Percentiles rank a stretch among this genome's conserved stretches.
phyloP scores from a whole-genome alignment of 2,113 vertebrate species.

The Alligator sinensis region DNA sequence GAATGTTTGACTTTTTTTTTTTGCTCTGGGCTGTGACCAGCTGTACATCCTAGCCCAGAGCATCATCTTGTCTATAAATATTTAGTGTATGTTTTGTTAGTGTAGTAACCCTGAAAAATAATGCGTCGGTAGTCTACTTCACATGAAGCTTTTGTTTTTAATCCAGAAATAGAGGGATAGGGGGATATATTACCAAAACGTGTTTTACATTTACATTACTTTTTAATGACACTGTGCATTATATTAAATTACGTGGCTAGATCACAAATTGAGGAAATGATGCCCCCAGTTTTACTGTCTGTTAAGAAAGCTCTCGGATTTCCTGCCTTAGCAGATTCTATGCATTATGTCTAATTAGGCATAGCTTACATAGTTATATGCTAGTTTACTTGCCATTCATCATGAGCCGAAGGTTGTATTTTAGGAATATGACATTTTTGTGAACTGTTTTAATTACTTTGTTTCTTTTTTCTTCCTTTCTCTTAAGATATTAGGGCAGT shows the following conservation, averaged over 20 bases:
- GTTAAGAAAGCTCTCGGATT: constrained; percentile 12
- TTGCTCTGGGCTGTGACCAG: background rate
- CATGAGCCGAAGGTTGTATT: constrained; percentile 28
- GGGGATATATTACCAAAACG: no score
- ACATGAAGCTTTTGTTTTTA: background rate
- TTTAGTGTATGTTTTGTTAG: background rate
- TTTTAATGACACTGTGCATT: no score
- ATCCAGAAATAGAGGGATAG: background rate
- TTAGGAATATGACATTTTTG: background rate
- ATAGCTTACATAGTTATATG: background rate
- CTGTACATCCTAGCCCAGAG: background rate
- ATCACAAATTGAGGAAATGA: background rate
- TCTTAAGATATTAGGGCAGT: constrained; percentile 91
- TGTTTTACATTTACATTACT: no score
- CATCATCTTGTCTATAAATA: background rate
- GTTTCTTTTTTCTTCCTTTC: constrained; percentile 27
- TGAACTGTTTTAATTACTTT: constrained; percentile 40
- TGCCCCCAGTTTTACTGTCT: background rate
- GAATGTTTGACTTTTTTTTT: background rate
- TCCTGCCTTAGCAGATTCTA: background rate
- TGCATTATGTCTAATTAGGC: background rate
- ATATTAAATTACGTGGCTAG: background rate
- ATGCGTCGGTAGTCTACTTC: background rate
- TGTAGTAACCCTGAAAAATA: background rate
- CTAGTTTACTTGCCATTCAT: constrained; percentile 6